A percentile compares a stretch with the other conserved stretches of the same genome.
phyloP scores from a whole-genome alignment of 2,888 invertebrate species.

The Morpho achilles region DNA sequence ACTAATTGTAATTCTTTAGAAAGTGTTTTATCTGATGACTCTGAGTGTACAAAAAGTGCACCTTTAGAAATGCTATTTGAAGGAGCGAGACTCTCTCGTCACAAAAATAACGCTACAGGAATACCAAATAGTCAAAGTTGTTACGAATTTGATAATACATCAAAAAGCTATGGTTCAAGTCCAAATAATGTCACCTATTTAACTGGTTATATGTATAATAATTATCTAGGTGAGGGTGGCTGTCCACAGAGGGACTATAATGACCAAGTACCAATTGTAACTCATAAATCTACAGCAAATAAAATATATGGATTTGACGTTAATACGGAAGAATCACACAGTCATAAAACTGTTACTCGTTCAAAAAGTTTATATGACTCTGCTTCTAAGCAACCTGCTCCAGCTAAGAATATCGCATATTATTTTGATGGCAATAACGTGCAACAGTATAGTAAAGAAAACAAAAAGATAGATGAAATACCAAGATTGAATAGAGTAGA shows the following conservation, averaged over 20 bases:
- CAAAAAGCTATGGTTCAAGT: conserved; percentile 82
- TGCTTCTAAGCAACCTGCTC: conserved; percentile 49
- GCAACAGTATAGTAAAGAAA: conserved; percentile 58
- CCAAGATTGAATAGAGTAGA: conserved; percentile 78
- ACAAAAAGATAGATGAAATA: conserved; percentile 75
- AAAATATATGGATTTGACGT: conserved; percentile 67
- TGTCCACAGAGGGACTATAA: conserved; percentile 45
- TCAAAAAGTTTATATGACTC: conserved; percentile 71
- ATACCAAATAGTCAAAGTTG: conserved; percentile 72
- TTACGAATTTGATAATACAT: conserved; percentile 73
- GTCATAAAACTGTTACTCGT: conserved; percentile 69
- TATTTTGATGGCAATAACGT: conserved; percentile 72
- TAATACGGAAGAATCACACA: conserved; percentile 46
- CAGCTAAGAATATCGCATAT: conserved; percentile 71
- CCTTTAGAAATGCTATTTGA: conserved; percentile 86
- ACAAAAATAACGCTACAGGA: conserved; percentile 41
- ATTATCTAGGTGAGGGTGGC: conserved; percentile 50
- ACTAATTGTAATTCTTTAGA: conserved; percentile 89
- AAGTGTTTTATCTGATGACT: conserved; percentile 89
- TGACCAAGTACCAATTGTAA: conserved; percentile 38
- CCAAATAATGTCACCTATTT: conserved; percentile 78
- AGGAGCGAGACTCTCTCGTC: conserved; percentile 68
- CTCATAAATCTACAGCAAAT: conserved; percentile 45
- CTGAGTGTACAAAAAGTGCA: conserved; percentile 87
- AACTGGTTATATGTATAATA: conserved; percentile 77